A percentile compares a stretch with the other conserved stretches of the same genome.
Evolutionary conservation across 2,888 invertebrate species (phyloP).

Genomic region (Tetranychus truncatus): DNA sequence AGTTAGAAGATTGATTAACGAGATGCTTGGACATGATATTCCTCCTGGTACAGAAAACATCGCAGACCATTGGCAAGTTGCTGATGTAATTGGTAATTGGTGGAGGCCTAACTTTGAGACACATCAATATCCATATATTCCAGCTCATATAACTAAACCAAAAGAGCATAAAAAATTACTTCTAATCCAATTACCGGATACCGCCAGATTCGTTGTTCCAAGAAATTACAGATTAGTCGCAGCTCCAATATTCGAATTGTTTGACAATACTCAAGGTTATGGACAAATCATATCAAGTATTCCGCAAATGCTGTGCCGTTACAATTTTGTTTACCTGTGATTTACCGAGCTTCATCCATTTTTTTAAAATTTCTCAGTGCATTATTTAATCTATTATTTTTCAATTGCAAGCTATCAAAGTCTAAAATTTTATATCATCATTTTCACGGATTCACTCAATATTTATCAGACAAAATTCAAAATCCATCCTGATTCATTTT

Average conservation of each 20-base stretch:
- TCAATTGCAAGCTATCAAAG: too few species aligned
- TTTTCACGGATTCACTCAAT: too few species aligned
- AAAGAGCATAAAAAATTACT: conserved; percentile 96
- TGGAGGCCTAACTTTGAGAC: conserved; percentile 99
- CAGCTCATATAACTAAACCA: conserved; percentile 97
- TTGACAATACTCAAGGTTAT: conserved; percentile 96
- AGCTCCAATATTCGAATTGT: conserved; percentile 92
- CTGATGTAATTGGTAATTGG: conserved; percentile 91
- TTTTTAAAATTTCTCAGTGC: too few species aligned
- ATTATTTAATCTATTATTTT: too few species aligned
- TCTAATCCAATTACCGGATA: conserved; percentile 89
- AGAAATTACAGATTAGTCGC: conserved; percentile 99
- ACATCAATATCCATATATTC: conserved; percentile 94
- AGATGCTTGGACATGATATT: conserved; percentile 69
- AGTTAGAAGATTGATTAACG: conserved; percentile 68
- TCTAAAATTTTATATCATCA: too few species aligned
- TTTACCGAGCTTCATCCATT: neutral
- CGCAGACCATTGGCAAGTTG: conserved; percentile 95
- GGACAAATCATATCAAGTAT: conserved; percentile 98
- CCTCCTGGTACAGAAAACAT: conserved; percentile 49
- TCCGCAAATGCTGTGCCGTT: conserved; percentile 87
- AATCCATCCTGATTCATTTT: too few species aligned
- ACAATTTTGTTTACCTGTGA: conserved; percentile 49
- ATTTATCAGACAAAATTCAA: too few species aligned
- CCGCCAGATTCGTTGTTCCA: conserved; percentile 93